Conservation (phyloP, 2,888 invertebrate genomes). For the Sarcophaga carnaria region DNA sequence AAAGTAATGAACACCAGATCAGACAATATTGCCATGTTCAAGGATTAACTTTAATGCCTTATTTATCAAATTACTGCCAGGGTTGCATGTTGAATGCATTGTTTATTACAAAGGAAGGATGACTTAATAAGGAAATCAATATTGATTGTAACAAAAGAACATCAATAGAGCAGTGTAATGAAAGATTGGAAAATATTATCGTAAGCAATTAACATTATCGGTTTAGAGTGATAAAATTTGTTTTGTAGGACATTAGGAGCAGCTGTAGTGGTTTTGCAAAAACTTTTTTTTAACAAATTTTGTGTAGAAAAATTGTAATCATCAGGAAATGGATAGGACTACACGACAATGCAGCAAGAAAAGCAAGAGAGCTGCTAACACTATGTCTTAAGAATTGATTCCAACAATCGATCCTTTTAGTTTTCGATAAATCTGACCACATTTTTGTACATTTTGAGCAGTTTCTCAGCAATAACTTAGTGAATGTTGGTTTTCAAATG, state of each 20-base stretch:
- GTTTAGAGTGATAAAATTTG: slow-evolving; percentile 37
- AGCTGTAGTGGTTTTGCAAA: slow-evolving; percentile 13
- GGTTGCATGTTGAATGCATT: slow-evolving; percentile 43
- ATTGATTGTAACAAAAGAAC: not conserved
- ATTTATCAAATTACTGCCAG: slow-evolving; percentile 52
- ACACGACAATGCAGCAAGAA: too few species aligned
- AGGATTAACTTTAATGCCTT: slow-evolving; percentile 63
- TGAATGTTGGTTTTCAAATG: too few species aligned
- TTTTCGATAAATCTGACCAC: too few species aligned
- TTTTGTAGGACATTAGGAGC: slow-evolving; percentile 38
- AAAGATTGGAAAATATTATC: slow-evolving; percentile 7
- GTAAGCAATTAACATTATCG: slow-evolving; percentile 45
- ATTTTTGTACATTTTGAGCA: too few species aligned
- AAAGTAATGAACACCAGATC: not conserved
- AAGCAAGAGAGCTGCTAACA: too few species aligned
- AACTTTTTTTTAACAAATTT: too few species aligned
- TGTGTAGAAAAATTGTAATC: too few species aligned
- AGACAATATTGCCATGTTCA: slow-evolving; percentile 58
- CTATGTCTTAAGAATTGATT: too few species aligned
- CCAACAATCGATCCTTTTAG: too few species aligned
- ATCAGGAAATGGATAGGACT: too few species aligned
- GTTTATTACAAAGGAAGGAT: not conserved
- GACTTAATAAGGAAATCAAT: slow-evolving; percentile 30
- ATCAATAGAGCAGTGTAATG: slow-evolving; percentile 14
- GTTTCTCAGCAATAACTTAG: too few species aligned